Evolutionary conservation across 2,797 vertebrate genomes (phyloP).

Genomic region (Cercopithecus diana): DNA sequence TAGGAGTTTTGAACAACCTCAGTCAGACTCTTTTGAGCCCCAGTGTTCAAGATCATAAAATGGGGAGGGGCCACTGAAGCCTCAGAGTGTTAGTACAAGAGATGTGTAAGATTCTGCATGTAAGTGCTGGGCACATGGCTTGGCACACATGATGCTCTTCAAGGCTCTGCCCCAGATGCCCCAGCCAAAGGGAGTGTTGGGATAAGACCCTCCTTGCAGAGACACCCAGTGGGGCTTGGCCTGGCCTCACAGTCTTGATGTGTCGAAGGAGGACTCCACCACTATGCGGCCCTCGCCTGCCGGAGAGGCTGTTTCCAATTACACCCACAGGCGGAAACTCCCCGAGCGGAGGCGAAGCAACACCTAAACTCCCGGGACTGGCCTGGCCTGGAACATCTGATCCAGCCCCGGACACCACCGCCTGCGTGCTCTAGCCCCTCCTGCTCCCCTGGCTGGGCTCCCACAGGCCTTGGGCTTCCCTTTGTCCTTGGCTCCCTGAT

Average conservation of each 20-base stretch:
- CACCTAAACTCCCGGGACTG: slow-evolving; percentile 52
- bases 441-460: neutral
- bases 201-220: neutral
- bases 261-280: neutral
- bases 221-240: neutral
- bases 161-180: neutral
- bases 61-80: neutral
- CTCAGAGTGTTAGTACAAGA: neutral
- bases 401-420: neutral
- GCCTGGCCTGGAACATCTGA: slow-evolving; percentile 36
- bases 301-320: slow-evolving; percentile 60
- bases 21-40: neutral
- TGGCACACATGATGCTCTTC: neutral
- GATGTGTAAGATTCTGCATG: neutral
- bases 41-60: neutral
- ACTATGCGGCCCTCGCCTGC: neutral
- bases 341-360: neutral
- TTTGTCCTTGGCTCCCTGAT: neutral
- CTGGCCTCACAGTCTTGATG: neutral
- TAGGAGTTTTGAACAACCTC: neutral
- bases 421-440: neutral
- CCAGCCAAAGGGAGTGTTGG: neutral
- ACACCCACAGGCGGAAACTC: slow-evolving; percentile 64
- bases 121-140: neutral
- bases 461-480: neutral